These are phyloP conservation scores for Caerostris darwini DNA, from an alignment of 1,140 invertebrate genomes.

Conservation along the genomic window DNA sequence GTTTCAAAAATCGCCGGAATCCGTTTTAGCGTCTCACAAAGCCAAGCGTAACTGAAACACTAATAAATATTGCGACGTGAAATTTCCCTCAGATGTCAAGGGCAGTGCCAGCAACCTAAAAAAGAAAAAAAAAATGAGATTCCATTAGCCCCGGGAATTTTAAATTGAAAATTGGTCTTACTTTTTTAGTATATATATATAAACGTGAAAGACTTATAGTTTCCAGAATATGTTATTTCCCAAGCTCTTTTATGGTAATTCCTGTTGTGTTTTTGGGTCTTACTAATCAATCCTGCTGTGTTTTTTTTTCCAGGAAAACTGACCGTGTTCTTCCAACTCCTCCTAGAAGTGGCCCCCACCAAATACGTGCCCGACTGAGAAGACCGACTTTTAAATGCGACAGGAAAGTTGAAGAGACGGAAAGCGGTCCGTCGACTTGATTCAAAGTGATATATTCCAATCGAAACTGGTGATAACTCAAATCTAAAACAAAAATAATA, in stretches of 20 bases:
- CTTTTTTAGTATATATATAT: no score
- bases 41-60: no score
- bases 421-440: background rate
- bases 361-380: slow-evolving; percentile 80
- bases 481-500: slow-evolving; percentile 49
- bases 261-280: background rate
- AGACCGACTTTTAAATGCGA: background rate
- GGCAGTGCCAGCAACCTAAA: no score
- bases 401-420: slow-evolving; percentile 4
- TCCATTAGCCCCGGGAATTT: no score
- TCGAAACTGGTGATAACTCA: slow-evolving; percentile 69
- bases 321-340: slow-evolving; percentile 93
- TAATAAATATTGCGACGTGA: no score
- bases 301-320: slow-evolving; percentile 89
- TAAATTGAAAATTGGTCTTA: no score
- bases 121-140: no score
- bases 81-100: no score
- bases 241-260: background rate
- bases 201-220: no score
- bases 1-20: no score
- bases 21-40: no score
- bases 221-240: no score
- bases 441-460: slow-evolving; percentile 77
- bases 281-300: background rate
- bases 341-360: slow-evolving; percentile 94